phyloP scores from a whole-genome alignment of 2,113 vertebrate species.

The Uropsilus gracilis region DNA sequence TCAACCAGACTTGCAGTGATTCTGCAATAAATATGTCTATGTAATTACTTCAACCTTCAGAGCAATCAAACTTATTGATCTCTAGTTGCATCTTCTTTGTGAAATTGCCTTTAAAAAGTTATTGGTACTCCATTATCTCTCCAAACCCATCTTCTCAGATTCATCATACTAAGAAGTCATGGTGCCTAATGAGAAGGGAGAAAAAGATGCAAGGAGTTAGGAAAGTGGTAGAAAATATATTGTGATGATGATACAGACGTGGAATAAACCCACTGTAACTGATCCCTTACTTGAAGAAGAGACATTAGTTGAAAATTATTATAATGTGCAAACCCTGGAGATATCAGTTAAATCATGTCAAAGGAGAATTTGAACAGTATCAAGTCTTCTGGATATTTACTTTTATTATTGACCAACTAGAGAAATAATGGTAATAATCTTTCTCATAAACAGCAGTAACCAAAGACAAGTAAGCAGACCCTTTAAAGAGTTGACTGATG shows the following conservation, averaged over 20 bases:
- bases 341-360: background rate
- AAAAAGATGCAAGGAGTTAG: background rate
- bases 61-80: conserved; percentile 24
- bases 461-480: conserved; percentile 8
- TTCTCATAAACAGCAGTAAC: conserved; percentile 8
- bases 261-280: background rate
- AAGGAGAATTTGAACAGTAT: background rate
- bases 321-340: background rate
- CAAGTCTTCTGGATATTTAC: background rate
- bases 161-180: background rate
- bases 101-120: conserved; percentile 40
- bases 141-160: background rate
- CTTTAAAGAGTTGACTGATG: conserved; percentile 14
- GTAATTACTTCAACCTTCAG: conserved; percentile 47
- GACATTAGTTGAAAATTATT: conserved; percentile 9
- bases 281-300: conserved; percentile 2
- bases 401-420: background rate
- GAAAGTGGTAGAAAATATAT: background rate
- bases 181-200: background rate
- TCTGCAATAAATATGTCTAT: conserved; percentile 25
- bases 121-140: background rate
- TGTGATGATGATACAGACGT: background rate
- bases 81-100: conserved; percentile 48
- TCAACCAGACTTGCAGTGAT: background rate
- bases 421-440: conserved; percentile 26